Evolutionary conservation across 1,140 invertebrate species (phyloP), one percentile per base, ranked within the genome.

Genomic region (Ericerus pela): DNA sequence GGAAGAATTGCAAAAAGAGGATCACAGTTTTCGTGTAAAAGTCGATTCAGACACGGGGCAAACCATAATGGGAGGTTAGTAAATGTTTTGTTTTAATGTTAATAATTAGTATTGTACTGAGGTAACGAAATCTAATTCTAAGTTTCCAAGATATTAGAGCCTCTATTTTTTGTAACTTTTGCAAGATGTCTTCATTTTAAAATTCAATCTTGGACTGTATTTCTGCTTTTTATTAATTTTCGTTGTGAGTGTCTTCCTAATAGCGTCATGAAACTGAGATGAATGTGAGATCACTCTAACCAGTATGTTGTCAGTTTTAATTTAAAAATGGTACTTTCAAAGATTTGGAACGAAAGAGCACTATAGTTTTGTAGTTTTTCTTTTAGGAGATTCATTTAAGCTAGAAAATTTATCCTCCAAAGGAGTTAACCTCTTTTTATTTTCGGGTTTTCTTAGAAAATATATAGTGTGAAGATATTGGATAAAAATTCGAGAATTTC

Each of bases 21-120:
- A 99, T 75, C 93, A 94, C 0, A 97, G 93, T 66, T 72, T 99
- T 12, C 73, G 78, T 47, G 86, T 96, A 0, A 77, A 70, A 24
- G 68, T 76, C 22, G 81, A 95, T 67, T 59, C 73, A 12, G 84
- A 89, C 51, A 87, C 84, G 0, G 85, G 84, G 1, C 91, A 97
- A 73, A 91, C 83, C 1, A 79, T 96, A 59, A 73, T 96, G 2
- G 80, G 79, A 55, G 84, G 78, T 77, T 63, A 56, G 31, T 55
- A 58, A 29, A 43, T 18, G 14, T 28, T 28, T 51, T 12, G 1
- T 38, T 2, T 20, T n/a, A 30, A 8, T 33, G 10, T 20, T 2
- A 18, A 22, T 51, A 22, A 18, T 10, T 18, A 20, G 52, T 53
- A 53, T 33, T 53, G 30, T 51, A 30, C 8, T 51, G 2, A 22